Evolutionary conservation across 1,140 invertebrate species (phyloP).

Genomic region (Hermetia illucens): DNA sequence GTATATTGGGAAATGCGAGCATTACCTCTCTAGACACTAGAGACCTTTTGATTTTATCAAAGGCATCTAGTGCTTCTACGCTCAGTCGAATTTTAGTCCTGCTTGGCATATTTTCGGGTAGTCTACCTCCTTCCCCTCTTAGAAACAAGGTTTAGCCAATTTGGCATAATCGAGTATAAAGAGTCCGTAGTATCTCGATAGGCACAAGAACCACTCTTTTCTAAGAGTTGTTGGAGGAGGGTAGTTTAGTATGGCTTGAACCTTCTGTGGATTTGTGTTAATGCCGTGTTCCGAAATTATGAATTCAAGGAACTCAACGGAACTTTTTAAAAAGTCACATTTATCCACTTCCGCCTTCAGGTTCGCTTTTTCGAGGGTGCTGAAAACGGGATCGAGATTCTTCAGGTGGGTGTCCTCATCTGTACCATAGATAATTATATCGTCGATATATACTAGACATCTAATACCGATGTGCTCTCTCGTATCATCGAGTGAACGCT

Average conservation of each 20-base stretch:
- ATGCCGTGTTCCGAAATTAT: conserved; percentile 25
- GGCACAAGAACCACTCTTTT: conserved; percentile 31
- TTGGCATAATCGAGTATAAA: conserved; percentile 15
- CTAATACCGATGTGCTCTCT: conserved; percentile 14
- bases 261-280: conserved; percentile 29
- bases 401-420: conserved; percentile 17
- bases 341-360: conserved; percentile 27
- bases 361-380: conserved; percentile 20
- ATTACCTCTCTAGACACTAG: conserved; percentile 4
- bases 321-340: conserved; percentile 26
- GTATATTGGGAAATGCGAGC: conserved; percentile 5
- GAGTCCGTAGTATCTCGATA: conserved; percentile 18
- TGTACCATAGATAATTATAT: conserved; percentile 17
- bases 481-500: conserved; percentile 16
- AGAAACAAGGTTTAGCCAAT: conserved; percentile 4
- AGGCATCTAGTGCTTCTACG: neutral
- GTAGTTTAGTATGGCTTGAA: conserved; percentile 22
- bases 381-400: conserved; percentile 20
- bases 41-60: conserved; percentile 2
- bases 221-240: conserved; percentile 24
- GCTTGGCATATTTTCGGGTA: conserved; percentile 9
- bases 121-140: conserved; percentile 8
- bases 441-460: conserved; percentile 29
- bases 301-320: conserved; percentile 32
- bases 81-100: conserved; percentile 4